phyloP scores from a whole-genome alignment of 2,113 vertebrate genomes.

The Neodon shergylaensis region DNA sequence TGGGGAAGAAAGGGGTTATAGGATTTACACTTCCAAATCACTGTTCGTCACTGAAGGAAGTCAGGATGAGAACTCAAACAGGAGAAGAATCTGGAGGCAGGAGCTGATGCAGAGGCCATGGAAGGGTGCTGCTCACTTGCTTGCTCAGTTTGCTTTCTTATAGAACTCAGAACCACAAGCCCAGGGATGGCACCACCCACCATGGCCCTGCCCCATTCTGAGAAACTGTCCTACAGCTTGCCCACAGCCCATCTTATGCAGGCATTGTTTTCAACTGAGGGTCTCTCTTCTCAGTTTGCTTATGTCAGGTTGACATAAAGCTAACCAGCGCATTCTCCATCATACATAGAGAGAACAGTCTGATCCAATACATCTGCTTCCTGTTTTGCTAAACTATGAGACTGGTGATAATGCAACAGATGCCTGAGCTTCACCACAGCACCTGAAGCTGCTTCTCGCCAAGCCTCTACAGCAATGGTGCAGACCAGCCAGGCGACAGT shows the following conservation, averaged over 20 bases:
- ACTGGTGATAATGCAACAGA: neutral
- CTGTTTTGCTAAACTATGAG: constrained; percentile 50
- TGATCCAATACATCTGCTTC: constrained; percentile 29
- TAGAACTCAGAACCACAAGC: neutral
- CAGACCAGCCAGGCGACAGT: neutral
- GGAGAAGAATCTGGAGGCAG: neutral
- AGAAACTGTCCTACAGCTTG: neutral
- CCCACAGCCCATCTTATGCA: neutral
- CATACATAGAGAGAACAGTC: neutral
- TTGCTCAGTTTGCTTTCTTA: neutral
- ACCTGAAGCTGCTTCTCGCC: neutral
- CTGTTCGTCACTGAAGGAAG: neutral
- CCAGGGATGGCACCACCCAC: neutral
- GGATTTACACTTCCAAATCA: neutral
- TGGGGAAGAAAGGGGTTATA: neutral
- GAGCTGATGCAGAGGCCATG: neutral
- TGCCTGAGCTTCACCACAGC: neutral
- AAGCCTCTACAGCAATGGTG: neutral
- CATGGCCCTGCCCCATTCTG: neutral
- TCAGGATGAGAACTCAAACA: neutral
- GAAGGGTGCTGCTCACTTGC: neutral
- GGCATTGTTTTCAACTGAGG: neutral
- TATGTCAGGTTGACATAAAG: neutral
- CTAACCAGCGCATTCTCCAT: neutral
- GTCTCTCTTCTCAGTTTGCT: neutral